Percentiles rank a stretch among this genome's conserved stretches.
phyloP scores from a whole-genome alignment of 2,888 invertebrate species.

The Tridacna gigas region DNA sequence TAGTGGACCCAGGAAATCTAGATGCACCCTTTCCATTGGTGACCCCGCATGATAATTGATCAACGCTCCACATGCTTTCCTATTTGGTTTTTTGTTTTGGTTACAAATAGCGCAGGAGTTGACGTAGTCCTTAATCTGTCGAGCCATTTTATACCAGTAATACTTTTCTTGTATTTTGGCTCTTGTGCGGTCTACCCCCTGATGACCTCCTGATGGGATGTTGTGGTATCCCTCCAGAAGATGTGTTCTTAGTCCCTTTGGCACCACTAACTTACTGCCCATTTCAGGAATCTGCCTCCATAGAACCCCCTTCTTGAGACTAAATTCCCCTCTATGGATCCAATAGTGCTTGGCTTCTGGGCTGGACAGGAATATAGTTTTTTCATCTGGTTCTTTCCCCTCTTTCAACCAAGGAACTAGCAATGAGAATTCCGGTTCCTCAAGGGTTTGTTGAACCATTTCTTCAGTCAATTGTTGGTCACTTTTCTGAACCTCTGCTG shows the following conservation, averaged over 20 bases:
- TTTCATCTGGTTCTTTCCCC: not conserved
- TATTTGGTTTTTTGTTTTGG: too few relatives aligned
- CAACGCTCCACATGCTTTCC: constrained; percentile 1
- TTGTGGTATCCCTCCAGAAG: constrained; percentile 26
- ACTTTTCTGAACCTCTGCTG: too few relatives aligned
- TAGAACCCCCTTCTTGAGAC: not conserved
- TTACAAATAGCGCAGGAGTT: constrained; percentile 17
- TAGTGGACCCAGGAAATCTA: constrained; percentile 27
- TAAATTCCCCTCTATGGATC: constrained; percentile 6
- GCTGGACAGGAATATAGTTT: not conserved
- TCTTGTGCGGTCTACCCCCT: constrained; percentile 34
- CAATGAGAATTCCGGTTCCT: too few relatives aligned
- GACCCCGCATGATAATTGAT: constrained; percentile 11
- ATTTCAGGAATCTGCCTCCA: not conserved
- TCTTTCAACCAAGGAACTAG: not conserved
- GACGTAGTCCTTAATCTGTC: constrained; percentile 20
- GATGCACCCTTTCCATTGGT: constrained; percentile 30
- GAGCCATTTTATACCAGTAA: constrained; percentile 35
- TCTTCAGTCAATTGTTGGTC: too few relatives aligned
- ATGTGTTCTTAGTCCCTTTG: constrained; percentile 10
- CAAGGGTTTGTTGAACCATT: too few relatives aligned
- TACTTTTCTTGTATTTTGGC: constrained; percentile 21
- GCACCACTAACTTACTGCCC: not conserved
- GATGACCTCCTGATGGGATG: constrained; percentile 47
- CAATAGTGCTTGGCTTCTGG: constrained; percentile 25